Evolutionary conservation across 92 coral and sea anemone genomes (phyloP).

Genomic region (Actinostola sp.): DNA sequence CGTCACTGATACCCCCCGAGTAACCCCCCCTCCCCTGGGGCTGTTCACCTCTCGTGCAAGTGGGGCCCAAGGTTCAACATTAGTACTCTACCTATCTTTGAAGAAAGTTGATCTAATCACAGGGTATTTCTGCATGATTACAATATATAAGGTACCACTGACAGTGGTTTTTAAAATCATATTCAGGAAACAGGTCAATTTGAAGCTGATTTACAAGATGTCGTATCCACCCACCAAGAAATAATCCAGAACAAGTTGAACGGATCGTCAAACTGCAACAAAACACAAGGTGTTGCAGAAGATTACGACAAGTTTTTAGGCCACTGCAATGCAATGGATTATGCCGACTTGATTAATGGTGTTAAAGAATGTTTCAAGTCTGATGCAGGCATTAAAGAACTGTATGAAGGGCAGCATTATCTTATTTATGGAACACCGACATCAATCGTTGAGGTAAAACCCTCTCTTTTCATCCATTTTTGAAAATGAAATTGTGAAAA

Average conservation of each 20-base stretch:
- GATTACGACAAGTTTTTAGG: slow-evolving; percentile 61
- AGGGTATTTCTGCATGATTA: no score
- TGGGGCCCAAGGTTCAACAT: no score
- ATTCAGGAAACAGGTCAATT: slow-evolving; percentile 69
- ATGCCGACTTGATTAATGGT: slow-evolving; percentile 61
- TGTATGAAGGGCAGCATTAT: slow-evolving; percentile 51
- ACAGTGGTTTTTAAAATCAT: no score
- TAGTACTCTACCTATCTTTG: no score
- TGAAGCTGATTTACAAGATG: slow-evolving; percentile 58
- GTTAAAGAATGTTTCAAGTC: slow-evolving; percentile 49
- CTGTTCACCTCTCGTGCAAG: no score
- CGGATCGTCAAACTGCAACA: background rate
- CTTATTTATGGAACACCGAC: slow-evolving; percentile 59
- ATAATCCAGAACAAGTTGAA: slow-evolving; percentile 55
- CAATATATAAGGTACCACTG: no score
- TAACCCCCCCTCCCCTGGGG: no score
- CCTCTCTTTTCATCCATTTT: no score
- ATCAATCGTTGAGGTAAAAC: slow-evolving; percentile 80
- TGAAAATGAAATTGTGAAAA: no score
- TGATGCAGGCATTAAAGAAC: slow-evolving; percentile 43
- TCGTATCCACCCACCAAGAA: slow-evolving; percentile 52
- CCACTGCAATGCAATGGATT: slow-evolving; percentile 81
- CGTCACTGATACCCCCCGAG: no score
- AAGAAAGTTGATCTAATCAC: no score
- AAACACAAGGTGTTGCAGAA: slow-evolving; percentile 10